phyloP scores from a whole-genome alignment of 2,113 vertebrate species.

The Oxyura jamaicensis region DNA sequence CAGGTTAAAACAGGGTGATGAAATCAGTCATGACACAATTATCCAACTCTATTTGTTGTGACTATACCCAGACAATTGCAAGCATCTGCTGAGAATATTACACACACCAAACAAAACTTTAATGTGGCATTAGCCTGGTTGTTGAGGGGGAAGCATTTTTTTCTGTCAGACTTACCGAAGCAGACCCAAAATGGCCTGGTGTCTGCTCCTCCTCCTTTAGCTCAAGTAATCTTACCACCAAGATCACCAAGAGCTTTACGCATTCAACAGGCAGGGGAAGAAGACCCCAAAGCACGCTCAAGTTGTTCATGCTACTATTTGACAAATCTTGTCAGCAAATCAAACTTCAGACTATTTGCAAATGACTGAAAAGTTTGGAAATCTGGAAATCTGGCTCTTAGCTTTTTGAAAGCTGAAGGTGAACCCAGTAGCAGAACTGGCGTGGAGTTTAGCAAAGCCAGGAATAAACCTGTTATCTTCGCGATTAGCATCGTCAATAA shows the following conservation, averaged over 20 bases:
- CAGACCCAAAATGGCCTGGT: background rate
- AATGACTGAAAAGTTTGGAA: background rate
- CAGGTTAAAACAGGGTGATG: conserved; percentile 85
- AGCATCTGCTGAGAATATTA: background rate
- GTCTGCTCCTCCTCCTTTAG: background rate
- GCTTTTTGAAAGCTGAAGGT: background rate
- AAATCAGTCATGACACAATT: conserved; percentile 88
- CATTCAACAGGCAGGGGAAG: background rate
- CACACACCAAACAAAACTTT: background rate
- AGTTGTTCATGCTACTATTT: background rate
- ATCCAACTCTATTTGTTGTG: conserved; percentile 77
- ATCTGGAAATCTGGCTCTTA: background rate
- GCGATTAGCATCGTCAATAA: background rate
- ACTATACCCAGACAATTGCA: background rate
- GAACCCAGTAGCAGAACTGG: background rate
- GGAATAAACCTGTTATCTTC: background rate
- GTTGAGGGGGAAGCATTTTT: background rate
- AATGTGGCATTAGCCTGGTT: background rate
- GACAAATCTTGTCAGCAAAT: background rate
- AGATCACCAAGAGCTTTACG: background rate
- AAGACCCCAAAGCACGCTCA: background rate
- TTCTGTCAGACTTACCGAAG: background rate
- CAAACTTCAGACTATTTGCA: background rate
- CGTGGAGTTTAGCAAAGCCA: background rate
- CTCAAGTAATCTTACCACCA: background rate